Percentiles rank a stretch among this genome's conserved stretches.
phyloP scores from a whole-genome alignment of 2,888 invertebrate species.

The Polymixis flavicincta region DNA sequence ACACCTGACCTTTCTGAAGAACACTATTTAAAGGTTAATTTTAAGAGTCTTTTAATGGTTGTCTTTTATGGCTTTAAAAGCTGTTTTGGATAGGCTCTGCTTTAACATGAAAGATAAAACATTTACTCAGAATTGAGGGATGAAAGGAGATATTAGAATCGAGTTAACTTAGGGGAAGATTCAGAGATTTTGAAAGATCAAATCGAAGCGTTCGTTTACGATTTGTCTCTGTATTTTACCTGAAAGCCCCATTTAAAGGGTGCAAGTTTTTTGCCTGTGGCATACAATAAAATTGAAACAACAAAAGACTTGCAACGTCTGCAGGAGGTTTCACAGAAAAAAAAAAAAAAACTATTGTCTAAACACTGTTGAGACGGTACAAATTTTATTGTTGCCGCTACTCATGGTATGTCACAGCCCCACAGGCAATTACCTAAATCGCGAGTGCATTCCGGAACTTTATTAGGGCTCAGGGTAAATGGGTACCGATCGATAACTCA shows the following conservation, averaged over 20 bases:
- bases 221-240: background rate
- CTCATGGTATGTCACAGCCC: background rate
- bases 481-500: background rate
- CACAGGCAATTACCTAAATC: background rate
- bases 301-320: background rate
- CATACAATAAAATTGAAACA: background rate
- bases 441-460: too few relatives aligned
- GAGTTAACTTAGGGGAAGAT: too few relatives aligned
- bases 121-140: background rate
- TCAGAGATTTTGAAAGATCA: background rate
- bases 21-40: slow-evolving; percentile 1
- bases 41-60: too few relatives aligned
- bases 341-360: too few relatives aligned
- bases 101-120: background rate
- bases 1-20: too few relatives aligned
- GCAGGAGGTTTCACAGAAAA: too few relatives aligned
- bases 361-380: background rate
- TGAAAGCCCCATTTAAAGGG: background rate
- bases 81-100: background rate
- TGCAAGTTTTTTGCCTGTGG: background rate
- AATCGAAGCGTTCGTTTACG: background rate
- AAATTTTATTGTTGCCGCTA: background rate
- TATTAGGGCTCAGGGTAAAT: background rate
- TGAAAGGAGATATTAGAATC: background rate
- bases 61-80: background rate